Evolutionary conservation across 2,888 invertebrate species (phyloP), one percentile per base, ranked within the genome.

Genomic region (Synanthedon andrenaeformis): DNA sequence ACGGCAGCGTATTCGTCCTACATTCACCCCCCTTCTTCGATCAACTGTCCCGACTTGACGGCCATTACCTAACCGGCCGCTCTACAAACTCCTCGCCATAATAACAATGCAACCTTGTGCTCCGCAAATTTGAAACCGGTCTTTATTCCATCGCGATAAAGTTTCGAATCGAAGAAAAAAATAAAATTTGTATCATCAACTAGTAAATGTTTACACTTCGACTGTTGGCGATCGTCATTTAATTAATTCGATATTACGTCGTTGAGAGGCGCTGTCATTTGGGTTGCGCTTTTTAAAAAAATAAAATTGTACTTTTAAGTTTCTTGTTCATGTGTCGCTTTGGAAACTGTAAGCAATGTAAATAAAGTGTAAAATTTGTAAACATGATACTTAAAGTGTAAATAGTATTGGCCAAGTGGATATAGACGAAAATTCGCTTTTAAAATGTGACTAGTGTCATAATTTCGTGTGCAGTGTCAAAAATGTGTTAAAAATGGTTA

Each of bases 231-330:
- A 74, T 77, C 75, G 78, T 79, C 74, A 73, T 79, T 80, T 78
- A 79, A 83, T 83, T 82, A 83, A 82, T 82, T 79, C 76, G 76
- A 80, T 79, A 79, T 82, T 79, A 76, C 82, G 79, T 78, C 78
- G 70, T 72, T 64, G 72, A 64, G 70, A 70, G 66, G 74, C 67
- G 69, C 70, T 76, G 80, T 77, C 78, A 76, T 70, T 59, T 59
- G 52, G 65, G 60, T 64, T 60, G 61, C 55, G 54, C 53, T 56
- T 56, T 59, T 62, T 10, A 35, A 35, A 35, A 35, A 35, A 57
- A 58, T n/a, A n/a, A n/a, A n/a, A n/a, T n/a, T n/a, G n/a, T n/a
- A n/a, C n/a, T n/a, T 57, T 61, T 60, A 42, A 2, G 4, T 45
- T 49, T 17, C 2, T 49, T 49, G 19, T 49, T 11, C 12, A 0